Conservation (phyloP, 1,140 invertebrate genomes). For the Diabrotica virgifera region DNA sequence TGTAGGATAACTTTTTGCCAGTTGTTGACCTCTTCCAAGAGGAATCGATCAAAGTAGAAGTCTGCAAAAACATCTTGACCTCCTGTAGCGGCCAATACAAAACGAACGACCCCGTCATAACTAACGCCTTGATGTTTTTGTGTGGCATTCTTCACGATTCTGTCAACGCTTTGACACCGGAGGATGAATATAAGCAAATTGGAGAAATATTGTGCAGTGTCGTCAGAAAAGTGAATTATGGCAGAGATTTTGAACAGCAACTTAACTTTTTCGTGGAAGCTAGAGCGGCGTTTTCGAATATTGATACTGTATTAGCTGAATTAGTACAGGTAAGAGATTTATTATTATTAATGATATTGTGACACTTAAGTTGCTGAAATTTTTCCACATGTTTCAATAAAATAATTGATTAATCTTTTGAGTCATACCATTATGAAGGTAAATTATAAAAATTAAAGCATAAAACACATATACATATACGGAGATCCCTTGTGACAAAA, state of each 20-base stretch:
- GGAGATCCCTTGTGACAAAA: too few species aligned
- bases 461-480: too few species aligned
- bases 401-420: too few species aligned
- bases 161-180: slow-evolving; percentile 87
- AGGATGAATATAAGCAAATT: slow-evolving; percentile 88
- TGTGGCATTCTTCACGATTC: slow-evolving; percentile 88
- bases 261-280: slow-evolving; percentile 92
- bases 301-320: slow-evolving; percentile 80
- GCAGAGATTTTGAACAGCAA: slow-evolving; percentile 84
- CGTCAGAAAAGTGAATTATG: slow-evolving; percentile 76
- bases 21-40: slow-evolving; percentile 87
- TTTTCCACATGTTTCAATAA: too few species aligned
- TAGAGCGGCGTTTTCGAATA: slow-evolving; percentile 81
- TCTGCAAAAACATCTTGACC: slow-evolving; percentile 79
- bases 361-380: too few species aligned
- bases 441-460: too few species aligned
- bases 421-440: too few species aligned
- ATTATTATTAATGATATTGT: too few species aligned
- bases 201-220: slow-evolving; percentile 78
- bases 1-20: slow-evolving; percentile 84
- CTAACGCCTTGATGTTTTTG: slow-evolving; percentile 82
- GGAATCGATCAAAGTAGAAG: slow-evolving; percentile 74
- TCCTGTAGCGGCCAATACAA: slow-evolving; percentile 55
- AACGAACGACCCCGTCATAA: slow-evolving; percentile 80
- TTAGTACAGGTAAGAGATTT: slow-evolving; percentile 71